Conservation (phyloP, 2,113 vertebrate species). For the Vimba vimba region DNA sequence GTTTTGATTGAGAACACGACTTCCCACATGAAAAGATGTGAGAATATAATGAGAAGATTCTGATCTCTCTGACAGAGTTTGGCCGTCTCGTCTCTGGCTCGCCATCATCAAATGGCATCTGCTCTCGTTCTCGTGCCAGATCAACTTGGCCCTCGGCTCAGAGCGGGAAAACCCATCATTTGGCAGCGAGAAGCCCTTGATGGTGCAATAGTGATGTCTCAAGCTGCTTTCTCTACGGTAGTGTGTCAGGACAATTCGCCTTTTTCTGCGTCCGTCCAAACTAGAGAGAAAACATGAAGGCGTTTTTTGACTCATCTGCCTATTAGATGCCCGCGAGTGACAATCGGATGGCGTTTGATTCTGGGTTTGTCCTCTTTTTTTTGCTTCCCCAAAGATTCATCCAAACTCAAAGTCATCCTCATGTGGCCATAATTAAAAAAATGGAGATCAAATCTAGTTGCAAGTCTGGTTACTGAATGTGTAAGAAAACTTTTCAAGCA, state of each 20-base stretch:
- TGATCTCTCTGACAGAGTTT: conserved; percentile 51
- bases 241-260: conserved; percentile 17
- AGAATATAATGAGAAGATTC: conserved; percentile 59
- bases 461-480: background rate
- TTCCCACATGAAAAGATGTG: conserved; percentile 50
- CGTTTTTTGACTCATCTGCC: background rate
- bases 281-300: conserved; percentile 36
- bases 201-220: conserved; percentile 53
- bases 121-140: conserved; percentile 51
- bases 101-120: conserved; percentile 59
- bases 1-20: conserved; percentile 51
- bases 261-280: conserved; percentile 7
- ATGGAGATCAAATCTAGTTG: background rate
- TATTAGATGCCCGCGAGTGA: background rate
- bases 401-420: conserved; percentile 25
- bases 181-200: conserved; percentile 50
- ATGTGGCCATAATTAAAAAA: background rate
- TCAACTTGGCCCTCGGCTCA: conserved; percentile 49
- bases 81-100: conserved; percentile 40
- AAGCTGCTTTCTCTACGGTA: conserved; percentile 39
- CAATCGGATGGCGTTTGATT: background rate
- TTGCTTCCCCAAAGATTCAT: conserved; percentile 13
- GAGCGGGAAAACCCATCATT: conserved; percentile 49
- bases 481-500: background rate
- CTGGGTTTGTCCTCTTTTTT: background rate